Conservation (phyloP, 1,140 invertebrate species). For the Adelges cooleyi region DNA sequence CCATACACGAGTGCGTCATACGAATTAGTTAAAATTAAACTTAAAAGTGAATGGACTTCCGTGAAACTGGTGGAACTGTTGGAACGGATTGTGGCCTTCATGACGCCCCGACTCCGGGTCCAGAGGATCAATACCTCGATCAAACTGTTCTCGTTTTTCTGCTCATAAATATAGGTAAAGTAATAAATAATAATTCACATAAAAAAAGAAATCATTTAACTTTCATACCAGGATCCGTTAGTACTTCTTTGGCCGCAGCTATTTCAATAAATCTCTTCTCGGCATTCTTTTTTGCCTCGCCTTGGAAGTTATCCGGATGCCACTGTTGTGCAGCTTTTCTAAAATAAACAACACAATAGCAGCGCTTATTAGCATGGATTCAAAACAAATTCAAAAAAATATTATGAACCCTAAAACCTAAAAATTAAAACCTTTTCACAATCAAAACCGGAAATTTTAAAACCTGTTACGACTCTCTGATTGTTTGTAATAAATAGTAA, state of each 20-base stretch:
- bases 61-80: constrained; percentile 73
- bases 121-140: constrained; percentile 90
- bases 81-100: constrained; percentile 65
- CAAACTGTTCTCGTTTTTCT: constrained; percentile 86
- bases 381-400: too few relatives aligned
- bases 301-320: constrained; percentile 95
- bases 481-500: too few relatives aligned
- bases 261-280: constrained; percentile 99
- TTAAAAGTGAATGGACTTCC: constrained; percentile 87
- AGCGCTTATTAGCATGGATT: background rate
- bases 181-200: constrained; percentile 4
- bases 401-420: background rate
- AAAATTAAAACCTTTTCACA: background rate
- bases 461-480: too few relatives aligned
- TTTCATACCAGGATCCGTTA: constrained; percentile 52
- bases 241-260: constrained; percentile 95
- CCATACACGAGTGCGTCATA: background rate
- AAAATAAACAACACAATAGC: constrained; percentile 29
- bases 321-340: constrained; percentile 93
- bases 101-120: constrained; percentile 77
- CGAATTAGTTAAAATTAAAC: constrained; percentile 76
- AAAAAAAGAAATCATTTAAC: background rate
- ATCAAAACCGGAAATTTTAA: background rate
- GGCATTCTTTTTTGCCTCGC: constrained; percentile 82
- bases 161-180: constrained; percentile 34